Conservation (phyloP, 1,140 invertebrate genomes). For the Plodia interpunctella region DNA sequence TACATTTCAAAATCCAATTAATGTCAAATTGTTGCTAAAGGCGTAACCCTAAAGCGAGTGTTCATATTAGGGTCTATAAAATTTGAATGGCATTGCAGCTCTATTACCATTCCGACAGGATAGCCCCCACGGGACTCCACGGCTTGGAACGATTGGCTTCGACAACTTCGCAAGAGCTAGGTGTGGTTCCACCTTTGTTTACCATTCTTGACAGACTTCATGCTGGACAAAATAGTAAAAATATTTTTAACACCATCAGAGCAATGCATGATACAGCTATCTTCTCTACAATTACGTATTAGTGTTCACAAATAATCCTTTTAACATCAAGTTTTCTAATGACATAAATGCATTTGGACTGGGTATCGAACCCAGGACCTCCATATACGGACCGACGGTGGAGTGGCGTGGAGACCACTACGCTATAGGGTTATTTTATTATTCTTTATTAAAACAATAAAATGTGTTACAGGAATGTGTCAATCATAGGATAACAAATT, state of each 20-base stretch:
- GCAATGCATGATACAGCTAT: too few relatives aligned
- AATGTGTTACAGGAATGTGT: slow-evolving; percentile 22
- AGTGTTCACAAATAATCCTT: too few relatives aligned
- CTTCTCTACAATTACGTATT: too few relatives aligned
- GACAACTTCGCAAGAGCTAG: not conserved
- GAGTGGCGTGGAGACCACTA: too few relatives aligned
- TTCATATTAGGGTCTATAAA: slow-evolving; percentile 26
- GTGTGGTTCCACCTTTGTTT: slow-evolving; percentile 1
- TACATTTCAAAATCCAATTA: not conserved
- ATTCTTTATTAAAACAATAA: slow-evolving; percentile 27
- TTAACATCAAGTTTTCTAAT: too few relatives aligned
- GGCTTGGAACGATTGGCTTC: slow-evolving; percentile 1
- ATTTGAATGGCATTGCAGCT: slow-evolving; percentile 26
- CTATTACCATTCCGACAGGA: slow-evolving; percentile 24
- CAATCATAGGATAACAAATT: slow-evolving; percentile 16
- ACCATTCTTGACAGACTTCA: not conserved
- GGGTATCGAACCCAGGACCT: too few relatives aligned
- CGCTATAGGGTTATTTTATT: too few relatives aligned
- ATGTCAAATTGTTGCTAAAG: not conserved
- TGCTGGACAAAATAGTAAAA: too few relatives aligned
- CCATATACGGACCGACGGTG: too few relatives aligned
- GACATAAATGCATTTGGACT: too few relatives aligned
- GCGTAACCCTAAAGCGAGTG: slow-evolving; percentile 12
- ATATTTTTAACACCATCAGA: too few relatives aligned
- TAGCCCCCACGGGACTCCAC: slow-evolving; percentile 20